Evolutionary conservation across 2,888 invertebrate species (phyloP), one percentile per base, ranked within the genome.

Genomic region (Pterobdella sp.): DNA sequence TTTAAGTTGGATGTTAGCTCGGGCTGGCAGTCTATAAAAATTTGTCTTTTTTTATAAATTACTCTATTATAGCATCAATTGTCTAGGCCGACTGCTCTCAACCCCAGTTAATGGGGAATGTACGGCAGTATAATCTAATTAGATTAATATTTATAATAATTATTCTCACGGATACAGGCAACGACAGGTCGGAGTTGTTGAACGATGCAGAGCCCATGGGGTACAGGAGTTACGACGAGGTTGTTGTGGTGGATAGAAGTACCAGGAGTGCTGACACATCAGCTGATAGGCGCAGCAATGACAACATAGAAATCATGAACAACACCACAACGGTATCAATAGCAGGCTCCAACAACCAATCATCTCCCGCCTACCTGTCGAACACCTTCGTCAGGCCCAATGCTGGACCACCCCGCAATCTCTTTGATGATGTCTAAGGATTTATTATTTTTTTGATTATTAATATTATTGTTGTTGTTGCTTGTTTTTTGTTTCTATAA

Each of bases 141-240:
- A n/a, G n/a, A n/a, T 1, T 10, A 18, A n/a, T 37, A 22, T 60
- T 37, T 29, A 34, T 67, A 18, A 26, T 36, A 32, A 63, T n/a
- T 22, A 42, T 22, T 14, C 49, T 14, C 49, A 42, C 65, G 37
- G 73, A 70, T 22, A 42, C 88, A 82, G 90, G 90, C 80, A 89
- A 89, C 82, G 90, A 90, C 81, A 88, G 88, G 80, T 89, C 90
- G 80, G 92, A 91, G 81, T 87, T 93, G 34, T 86, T 93, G 29
- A 86, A 88, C 77, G 91, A 92, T 83, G 89, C 89, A 49, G 92
- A 91, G 74, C 84, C 84, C 0, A 79, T 85, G n/a, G 84, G 84
- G 76, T 87, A 81, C 77, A 81, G 79, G 31, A 64, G 67, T 26
- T 63, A 71, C 49, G 35, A 66, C 56, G 56, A 34, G n/a, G 36